Base-by-base conservation (phyloP, 2,888 invertebrate genomes). In the Thereva nobilitata region DNA sequence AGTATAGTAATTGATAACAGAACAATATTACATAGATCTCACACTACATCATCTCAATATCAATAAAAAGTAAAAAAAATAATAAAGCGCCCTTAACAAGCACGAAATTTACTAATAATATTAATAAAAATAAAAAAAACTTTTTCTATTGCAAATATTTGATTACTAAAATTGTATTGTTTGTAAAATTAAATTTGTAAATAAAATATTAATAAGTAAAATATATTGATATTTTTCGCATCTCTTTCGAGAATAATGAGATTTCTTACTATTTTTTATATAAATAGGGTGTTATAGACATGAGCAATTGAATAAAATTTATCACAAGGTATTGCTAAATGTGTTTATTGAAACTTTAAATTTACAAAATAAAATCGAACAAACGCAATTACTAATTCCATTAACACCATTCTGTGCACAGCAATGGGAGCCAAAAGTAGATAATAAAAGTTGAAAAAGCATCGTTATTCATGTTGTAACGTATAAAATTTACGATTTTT, bases 61-160 rank as follows among this genome's bases (percentile, higher is more conserved):
- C 5, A 57, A 42, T 7, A 44, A 57, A 47, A 41, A 5, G 10
- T 42, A 38, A 44, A 49, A 49, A 40, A 64, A 44, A 53, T 8
- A 64, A 64, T n/a, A 41, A 52, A 53, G 44, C 64, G 64, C 64
- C 64, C 53, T 64, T 64, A 53, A 64, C 44, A 64, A 49, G 64
- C 50, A 64, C 53, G 23, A 44, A 52, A 42, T 53, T n/a, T 61
- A 45, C 50, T 61, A 50, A 23, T 41, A 44, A 47, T 47, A 47
- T 47, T 34, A 47, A 47, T 38, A 55, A 35, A 44, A 44, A 45
- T 53, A 10, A 41, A 35, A 44, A 44, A 45, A 53, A 10, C 10
- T 64, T 53, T 64, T 44, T n/a, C 37, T 53, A 52, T 12, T 44
- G 53, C 52, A 64, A 64, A 53, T 49, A 64, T 64, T 53, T 64